These are phyloP conservation scores for Acipenser ruthenus DNA, from an alignment of 2,797 vertebrate species.

Conservation along the genomic window DNA sequence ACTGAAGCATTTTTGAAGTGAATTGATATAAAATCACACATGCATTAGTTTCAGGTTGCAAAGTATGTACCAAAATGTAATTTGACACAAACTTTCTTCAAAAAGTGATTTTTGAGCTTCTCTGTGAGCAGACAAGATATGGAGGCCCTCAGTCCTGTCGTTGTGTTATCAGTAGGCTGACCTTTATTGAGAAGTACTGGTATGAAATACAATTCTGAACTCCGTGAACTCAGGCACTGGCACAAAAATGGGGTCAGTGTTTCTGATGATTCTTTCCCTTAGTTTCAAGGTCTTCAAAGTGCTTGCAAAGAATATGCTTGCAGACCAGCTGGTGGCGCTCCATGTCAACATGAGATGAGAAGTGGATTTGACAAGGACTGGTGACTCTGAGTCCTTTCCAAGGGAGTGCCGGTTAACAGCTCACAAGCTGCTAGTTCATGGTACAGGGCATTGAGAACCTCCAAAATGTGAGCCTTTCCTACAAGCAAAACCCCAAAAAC, in stretches of 20 bases:
- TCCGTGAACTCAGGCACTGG: not conserved
- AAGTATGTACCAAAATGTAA: not conserved
- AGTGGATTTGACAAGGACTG: constrained; percentile 55
- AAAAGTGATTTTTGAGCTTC: not conserved
- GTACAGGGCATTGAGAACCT: constrained; percentile 75
- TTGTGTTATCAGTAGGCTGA: not conserved
- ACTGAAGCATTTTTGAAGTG: not conserved
- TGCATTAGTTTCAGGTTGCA: not conserved
- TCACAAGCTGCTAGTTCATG: constrained; percentile 74
- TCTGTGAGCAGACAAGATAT: not conserved
- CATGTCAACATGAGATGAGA: constrained; percentile 71
- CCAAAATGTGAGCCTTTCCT: constrained; percentile 69
- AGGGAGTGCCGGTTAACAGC: constrained; percentile 52
- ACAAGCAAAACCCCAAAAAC: constrained; percentile 27
- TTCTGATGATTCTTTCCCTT: constrained; percentile 6
- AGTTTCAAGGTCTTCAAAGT: constrained; percentile 1
- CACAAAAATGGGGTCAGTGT: constrained; percentile 1
- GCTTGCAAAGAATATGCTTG: constrained; percentile 2
- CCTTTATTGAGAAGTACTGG: not conserved
- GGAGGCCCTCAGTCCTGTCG: no score
- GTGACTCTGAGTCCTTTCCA: constrained; percentile 46
- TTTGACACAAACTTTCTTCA: not conserved
- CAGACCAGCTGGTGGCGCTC: constrained; percentile 32
- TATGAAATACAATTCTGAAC: not conserved
- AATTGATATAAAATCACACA: not conserved